Percentiles rank a stretch among this genome's conserved stretches.
Evolutionary conservation across 2,888 invertebrate species (phyloP).

Genomic region (Polia nebulosa): DNA sequence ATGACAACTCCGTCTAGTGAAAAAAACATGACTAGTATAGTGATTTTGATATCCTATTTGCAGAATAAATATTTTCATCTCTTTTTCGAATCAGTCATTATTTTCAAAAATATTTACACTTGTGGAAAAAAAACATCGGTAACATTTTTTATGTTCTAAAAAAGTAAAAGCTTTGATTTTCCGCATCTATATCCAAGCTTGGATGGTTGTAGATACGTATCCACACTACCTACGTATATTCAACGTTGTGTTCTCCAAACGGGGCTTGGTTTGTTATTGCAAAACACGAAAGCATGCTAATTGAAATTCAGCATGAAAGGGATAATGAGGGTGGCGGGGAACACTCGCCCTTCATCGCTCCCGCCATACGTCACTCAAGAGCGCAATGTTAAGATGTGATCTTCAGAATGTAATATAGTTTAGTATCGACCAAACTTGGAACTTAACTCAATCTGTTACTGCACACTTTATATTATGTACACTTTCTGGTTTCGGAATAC

Average conservation of each 20-base stretch:
- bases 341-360: constrained; percentile 66
- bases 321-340: constrained; percentile 86
- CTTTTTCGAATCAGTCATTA: background rate
- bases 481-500: background rate
- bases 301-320: constrained; percentile 91
- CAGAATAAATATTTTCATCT: background rate
- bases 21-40: background rate
- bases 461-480: background rate
- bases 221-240: constrained; percentile 29
- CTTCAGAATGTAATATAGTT: constrained; percentile 26
- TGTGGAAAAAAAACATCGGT: too few relatives aligned
- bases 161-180: background rate
- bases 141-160: too few relatives aligned
- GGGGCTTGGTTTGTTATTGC: constrained; percentile 84
- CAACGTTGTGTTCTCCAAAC: constrained; percentile 75
- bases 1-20: background rate
- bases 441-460: constrained; percentile 32
- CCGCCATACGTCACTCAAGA: constrained; percentile 79
- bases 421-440: constrained; percentile 60
- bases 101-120: too few relatives aligned
- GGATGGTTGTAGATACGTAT: constrained; percentile 31
- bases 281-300: constrained; percentile 88
- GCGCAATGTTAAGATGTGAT: constrained; percentile 72
- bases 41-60: background rate
- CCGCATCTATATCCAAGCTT: constrained; percentile 17